Evolutionary conservation across 2,888 invertebrate genomes (phyloP).

Genomic region (Nemotelus nigrinus): DNA sequence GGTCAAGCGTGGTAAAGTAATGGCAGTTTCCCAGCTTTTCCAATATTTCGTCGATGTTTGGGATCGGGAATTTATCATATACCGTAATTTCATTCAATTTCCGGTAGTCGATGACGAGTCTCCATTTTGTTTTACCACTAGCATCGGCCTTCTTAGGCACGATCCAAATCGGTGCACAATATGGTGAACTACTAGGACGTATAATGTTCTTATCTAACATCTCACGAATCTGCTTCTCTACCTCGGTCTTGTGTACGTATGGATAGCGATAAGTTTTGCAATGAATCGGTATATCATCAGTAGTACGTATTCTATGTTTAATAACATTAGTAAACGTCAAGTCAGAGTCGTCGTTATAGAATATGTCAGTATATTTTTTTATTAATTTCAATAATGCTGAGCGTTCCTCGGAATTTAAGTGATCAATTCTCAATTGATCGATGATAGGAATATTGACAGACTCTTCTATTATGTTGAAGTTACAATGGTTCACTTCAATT

Average conservation of each 20-base stretch:
- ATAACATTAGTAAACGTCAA: slow-evolving; percentile 18
- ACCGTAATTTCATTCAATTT: slow-evolving; percentile 20
- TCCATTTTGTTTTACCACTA: slow-evolving; percentile 3
- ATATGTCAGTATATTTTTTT: neutral
- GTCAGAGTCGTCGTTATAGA: slow-evolving; percentile 14
- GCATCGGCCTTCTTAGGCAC: neutral
- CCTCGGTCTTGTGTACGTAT: slow-evolving; percentile 11
- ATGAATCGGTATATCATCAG: slow-evolving; percentile 1
- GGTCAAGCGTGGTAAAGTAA: slow-evolving; percentile 38
- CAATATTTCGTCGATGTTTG: slow-evolving; percentile 35
- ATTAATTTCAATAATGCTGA: slow-evolving; percentile 1
- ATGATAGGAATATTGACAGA: no score
- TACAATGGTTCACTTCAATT: no score
- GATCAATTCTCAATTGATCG: no score
- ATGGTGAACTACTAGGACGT: slow-evolving; percentile 50
- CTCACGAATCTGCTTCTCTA: slow-evolving; percentile 3
- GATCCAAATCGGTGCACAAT: slow-evolving; percentile 51
- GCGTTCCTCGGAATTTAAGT: no score
- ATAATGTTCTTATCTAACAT: slow-evolving; percentile 46
- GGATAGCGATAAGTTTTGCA: slow-evolving; percentile 21
- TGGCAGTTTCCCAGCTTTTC: slow-evolving; percentile 46
- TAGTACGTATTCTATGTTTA: slow-evolving; percentile 17
- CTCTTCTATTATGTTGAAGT: no score
- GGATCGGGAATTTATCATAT: slow-evolving; percentile 27
- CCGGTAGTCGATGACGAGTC: slow-evolving; percentile 32